These are phyloP conservation scores for Rutilus rutilus DNA, from an alignment of 2,113 vertebrate genomes.

Conservation along the genomic window DNA sequence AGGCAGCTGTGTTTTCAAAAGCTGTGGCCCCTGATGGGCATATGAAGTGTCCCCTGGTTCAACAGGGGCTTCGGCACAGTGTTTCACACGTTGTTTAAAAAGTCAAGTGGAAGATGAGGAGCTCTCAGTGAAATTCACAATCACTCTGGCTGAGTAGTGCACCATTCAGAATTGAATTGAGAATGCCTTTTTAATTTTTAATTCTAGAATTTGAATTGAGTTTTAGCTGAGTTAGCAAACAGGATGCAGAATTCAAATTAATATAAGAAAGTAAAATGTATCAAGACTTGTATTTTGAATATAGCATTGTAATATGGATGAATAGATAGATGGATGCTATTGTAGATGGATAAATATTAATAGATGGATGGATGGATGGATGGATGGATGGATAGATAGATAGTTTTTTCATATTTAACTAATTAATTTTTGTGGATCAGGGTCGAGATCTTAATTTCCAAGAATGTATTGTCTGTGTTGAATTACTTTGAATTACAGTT, in stretches of 20 bases:
- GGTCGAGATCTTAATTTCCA: too few relatives aligned
- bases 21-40: slow-evolving; percentile 64
- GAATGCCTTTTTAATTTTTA: not conserved
- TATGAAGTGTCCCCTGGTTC: slow-evolving; percentile 59
- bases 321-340: too few relatives aligned
- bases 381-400: too few relatives aligned
- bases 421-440: too few relatives aligned
- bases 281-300: not conserved
- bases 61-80: slow-evolving; percentile 28
- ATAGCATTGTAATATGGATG: not conserved
- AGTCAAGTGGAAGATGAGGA: slow-evolving; percentile 33
- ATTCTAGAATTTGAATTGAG: not conserved
- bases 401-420: too few relatives aligned
- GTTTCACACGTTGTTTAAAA: slow-evolving; percentile 20
- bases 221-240: not conserved
- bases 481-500: not conserved
- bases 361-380: too few relatives aligned
- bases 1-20: slow-evolving; percentile 77
- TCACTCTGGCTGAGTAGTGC: not conserved
- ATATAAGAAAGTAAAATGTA: not conserved
- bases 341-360: too few relatives aligned
- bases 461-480: not conserved
- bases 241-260: not conserved
- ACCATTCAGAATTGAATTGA: not conserved
- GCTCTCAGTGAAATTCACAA: slow-evolving; percentile 6